These are phyloP conservation scores for Drosophila ananassae DNA, from an alignment of 1,140 invertebrate species.

Conservation along the genomic window DNA sequence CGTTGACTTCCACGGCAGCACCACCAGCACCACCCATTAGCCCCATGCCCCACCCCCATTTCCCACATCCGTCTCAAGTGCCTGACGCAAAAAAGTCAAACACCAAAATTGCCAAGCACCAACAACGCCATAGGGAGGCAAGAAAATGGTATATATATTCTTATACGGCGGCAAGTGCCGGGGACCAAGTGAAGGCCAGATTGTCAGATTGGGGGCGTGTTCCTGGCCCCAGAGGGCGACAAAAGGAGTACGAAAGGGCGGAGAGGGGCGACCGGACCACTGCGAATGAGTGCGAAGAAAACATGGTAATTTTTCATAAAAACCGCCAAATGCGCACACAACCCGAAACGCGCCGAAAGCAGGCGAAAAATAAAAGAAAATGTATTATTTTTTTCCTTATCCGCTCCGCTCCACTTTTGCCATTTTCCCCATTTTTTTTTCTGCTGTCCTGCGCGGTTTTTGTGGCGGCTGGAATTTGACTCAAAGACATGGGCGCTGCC, in stretches of 20 bases:
- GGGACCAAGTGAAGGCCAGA: slow-evolving; percentile 21
- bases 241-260: not conserved
- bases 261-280: not conserved
- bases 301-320: slow-evolving; percentile 83
- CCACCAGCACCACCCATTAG: not conserved
- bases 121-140: slow-evolving; percentile 37
- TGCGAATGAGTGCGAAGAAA: slow-evolving; percentile 77
- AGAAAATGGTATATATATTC: slow-evolving; percentile 26
- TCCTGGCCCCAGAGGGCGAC: slow-evolving; percentile 6
- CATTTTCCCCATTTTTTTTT: slow-evolving; percentile 23
- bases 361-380: slow-evolving; percentile 53
- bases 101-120: slow-evolving; percentile 71
- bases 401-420: slow-evolving; percentile 26
- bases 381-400: slow-evolving; percentile 40
- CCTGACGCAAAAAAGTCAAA: slow-evolving; percentile 77
- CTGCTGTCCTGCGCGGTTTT: slow-evolving; percentile 46
- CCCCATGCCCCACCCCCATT: not conserved
- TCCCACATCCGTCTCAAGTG: slow-evolving; percentile 63
- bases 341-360: slow-evolving; percentile 60
- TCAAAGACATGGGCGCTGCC: slow-evolving; percentile 55
- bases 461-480: slow-evolving; percentile 55
- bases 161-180: slow-evolving; percentile 38
- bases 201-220: slow-evolving; percentile 40
- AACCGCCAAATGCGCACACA: slow-evolving; percentile 81
- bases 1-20: slow-evolving; percentile 24